Evolutionary conservation across 2,113 vertebrate genomes (phyloP).

Genomic region (Rhineura floridana): DNA sequence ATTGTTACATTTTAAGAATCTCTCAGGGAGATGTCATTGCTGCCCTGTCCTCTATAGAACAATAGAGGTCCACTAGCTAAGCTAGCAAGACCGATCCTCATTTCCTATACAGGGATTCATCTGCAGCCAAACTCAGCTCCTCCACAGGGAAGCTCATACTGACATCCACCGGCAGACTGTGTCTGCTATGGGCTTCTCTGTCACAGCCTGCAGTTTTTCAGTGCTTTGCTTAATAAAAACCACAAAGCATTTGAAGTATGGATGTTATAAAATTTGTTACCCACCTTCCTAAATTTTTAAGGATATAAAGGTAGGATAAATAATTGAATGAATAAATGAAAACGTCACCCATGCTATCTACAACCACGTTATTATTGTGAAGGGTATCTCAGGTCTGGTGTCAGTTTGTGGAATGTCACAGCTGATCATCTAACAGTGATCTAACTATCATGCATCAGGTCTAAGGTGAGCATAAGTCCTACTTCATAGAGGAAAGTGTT

Average conservation of each 20-base stretch:
- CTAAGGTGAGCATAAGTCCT: too few species aligned
- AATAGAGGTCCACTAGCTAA: neutral
- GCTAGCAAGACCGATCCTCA: neutral
- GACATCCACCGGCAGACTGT: constrained; percentile 54
- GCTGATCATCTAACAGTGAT: neutral
- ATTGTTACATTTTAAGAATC: neutral
- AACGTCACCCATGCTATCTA: neutral
- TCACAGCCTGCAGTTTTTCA: neutral
- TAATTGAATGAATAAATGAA: neutral
- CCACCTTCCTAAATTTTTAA: neutral
- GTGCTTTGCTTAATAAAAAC: too few species aligned
- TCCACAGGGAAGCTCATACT: constrained; percentile 44
- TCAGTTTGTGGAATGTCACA: too few species aligned
- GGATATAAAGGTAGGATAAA: neutral
- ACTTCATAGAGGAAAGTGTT: too few species aligned
- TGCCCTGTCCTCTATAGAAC: neutral
- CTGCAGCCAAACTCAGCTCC: constrained; percentile 33
- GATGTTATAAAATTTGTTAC: neutral
- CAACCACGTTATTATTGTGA: neutral
- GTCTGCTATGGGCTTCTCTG: constrained; percentile 8
- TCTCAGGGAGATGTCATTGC: constrained; percentile 7
- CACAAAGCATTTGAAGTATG: neutral
- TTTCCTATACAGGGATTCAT: constrained; percentile 27
- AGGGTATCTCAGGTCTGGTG: too few species aligned
- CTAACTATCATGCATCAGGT: too few species aligned